A percentile compares a stretch with the other conserved stretches of the same genome.
Evolutionary conservation across 23 tunicate species (phyloP).

Genomic region (Halocynthia aurantium): DNA sequence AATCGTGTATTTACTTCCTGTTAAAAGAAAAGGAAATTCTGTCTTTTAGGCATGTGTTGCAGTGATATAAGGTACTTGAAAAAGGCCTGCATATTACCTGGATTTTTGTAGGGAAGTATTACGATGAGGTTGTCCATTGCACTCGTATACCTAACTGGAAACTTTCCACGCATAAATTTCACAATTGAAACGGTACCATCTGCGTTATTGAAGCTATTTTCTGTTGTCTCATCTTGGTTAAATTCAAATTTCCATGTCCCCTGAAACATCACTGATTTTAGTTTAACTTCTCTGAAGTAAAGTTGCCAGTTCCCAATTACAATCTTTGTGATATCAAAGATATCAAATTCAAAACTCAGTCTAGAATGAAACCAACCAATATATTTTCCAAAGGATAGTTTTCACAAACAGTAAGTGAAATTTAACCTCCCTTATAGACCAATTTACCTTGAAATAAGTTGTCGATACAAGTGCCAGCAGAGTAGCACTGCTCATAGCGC

Average conservation of each 20-base stretch:
- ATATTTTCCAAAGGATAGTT: no score
- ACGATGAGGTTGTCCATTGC: background rate
- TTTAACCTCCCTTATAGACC: no score
- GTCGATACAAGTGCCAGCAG: slow-evolving; percentile 39
- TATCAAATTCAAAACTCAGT: no score
- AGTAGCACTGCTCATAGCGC: slow-evolving; percentile 20
- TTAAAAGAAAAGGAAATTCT: background rate
- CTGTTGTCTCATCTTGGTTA: background rate
- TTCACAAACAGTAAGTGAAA: no score
- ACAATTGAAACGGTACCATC: background rate
- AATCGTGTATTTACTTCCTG: slow-evolving; percentile 7
- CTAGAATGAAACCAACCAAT: no score
- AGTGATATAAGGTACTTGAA: background rate
- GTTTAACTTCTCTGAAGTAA: background rate
- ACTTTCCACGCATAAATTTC: slow-evolving; percentile 14
- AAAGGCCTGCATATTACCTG: background rate
- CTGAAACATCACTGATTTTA: slow-evolving; percentile 1
- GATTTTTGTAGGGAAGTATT: slow-evolving; percentile 22
- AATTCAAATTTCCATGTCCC: slow-evolving; percentile 16
- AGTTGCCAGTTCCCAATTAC: background rate
- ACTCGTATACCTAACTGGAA: background rate
- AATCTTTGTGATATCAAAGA: no score
- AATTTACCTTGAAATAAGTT: slow-evolving; percentile 42
- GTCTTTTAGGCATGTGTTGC: background rate
- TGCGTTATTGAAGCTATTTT: background rate